phyloP scores from a whole-genome alignment of 2,797 vertebrate species.

The Brachyrhaphis roseni region DNA sequence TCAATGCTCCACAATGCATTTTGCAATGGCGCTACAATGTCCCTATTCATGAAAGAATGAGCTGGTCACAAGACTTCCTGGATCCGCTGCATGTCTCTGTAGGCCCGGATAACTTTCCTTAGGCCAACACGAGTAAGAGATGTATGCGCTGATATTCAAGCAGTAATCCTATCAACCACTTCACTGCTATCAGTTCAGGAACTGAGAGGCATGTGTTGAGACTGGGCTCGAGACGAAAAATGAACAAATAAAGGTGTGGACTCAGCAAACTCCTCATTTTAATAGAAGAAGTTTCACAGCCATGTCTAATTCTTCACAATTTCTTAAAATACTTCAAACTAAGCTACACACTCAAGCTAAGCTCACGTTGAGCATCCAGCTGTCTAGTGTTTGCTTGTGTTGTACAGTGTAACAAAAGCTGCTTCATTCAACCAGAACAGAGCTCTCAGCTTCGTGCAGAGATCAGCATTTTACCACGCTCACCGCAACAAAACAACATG shows the following conservation, averaged over 20 bases:
- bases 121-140: slow-evolving; percentile 3
- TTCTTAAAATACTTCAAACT: neutral
- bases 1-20: slow-evolving; percentile 15
- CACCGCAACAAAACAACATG: slow-evolving; percentile 17
- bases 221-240: slow-evolving; percentile 23
- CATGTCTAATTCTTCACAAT: neutral
- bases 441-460: neutral
- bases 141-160: slow-evolving; percentile 15
- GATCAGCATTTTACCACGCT: slow-evolving; percentile 22
- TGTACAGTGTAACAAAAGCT: neutral
- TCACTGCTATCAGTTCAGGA: slow-evolving; percentile 34
- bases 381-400: neutral
- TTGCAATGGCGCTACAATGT: slow-evolving; percentile 38
- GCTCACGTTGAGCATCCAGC: neutral
- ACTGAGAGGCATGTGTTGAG: slow-evolving; percentile 20
- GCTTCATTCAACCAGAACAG: slow-evolving; percentile 5
- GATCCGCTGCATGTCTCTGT: slow-evolving; percentile 41
- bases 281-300: slow-evolving; percentile 6
- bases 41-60: slow-evolving; percentile 49
- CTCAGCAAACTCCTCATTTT: slow-evolving; percentile 7
- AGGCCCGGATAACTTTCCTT: slow-evolving; percentile 13
- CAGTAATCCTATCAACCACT: neutral
- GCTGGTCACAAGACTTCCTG: slow-evolving; percentile 49
- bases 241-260: slow-evolving; percentile 49
- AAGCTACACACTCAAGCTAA: slow-evolving; percentile 9